Evolutionary conservation across 2,888 invertebrate species (phyloP), one percentile per base, ranked within the genome.

Genomic region (Brachynemurus nebulosus): DNA sequence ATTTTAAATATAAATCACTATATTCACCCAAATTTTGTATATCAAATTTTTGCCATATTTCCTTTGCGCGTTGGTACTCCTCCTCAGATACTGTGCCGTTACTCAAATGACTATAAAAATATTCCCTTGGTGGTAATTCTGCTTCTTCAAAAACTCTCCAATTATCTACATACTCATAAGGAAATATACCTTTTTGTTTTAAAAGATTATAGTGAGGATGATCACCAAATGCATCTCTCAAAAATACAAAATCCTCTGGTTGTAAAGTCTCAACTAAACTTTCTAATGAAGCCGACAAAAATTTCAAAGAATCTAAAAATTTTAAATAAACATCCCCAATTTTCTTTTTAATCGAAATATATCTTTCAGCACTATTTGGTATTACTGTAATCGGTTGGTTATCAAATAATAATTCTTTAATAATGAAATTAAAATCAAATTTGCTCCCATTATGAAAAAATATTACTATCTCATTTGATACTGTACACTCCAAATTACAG

Each of bases 1-100:
- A 50, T 45, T 53, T 51, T 6, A 56, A 21, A 40, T 55, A 55
- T 4, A 55, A 8, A 18, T 55, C 51, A 2, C 48, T 51, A 36
- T 57, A 58, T 37, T 55, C 54, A 7, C 51, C 53, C 6, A 58
- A 21, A 5, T 48, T 53, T 7, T 45, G 34, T n/a, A 54, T 51
- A 2, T 50, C 20, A 17, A 59, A 55, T 9, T 37, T 42, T 1
- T 46, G 6, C 55, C 57, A 58, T 2, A 58, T 54, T 9, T 43
- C 47, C 16, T 47, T n/a, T 2, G 58, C 57, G 48, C 55, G 54
- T 11, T 46, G 20, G 44, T 58, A 57, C 18, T 55, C 52, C 18
- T 45, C 47, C 11, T 16, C 36, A 14, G 36, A 17, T 16, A 36
- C 11, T 16, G 35, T 36, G 25, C 38, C 40, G 45, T 53, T 35